Evolutionary conservation across 1,140 invertebrate genomes (phyloP).

Genomic region (Metaphire vulgaris): DNA sequence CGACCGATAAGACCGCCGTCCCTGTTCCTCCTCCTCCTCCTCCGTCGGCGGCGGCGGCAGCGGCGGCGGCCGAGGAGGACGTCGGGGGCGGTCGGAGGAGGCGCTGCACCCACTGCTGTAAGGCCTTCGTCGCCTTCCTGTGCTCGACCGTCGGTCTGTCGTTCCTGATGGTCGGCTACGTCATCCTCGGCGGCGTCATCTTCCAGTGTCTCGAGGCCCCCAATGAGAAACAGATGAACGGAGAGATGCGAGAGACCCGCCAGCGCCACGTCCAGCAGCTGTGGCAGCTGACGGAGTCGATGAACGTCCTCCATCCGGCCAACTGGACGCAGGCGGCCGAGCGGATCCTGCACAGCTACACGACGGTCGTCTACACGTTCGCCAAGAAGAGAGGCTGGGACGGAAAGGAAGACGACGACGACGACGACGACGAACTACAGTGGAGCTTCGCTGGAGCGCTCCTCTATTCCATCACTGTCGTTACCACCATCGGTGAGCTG

Average conservation of each 20-base stretch:
- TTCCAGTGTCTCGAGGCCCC: slow-evolving; percentile 77
- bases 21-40: no score
- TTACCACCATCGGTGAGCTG: slow-evolving; percentile 76
- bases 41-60: no score
- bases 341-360: slow-evolving; percentile 25
- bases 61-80: neutral
- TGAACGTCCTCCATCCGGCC: slow-evolving; percentile 27
- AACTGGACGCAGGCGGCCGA: slow-evolving; percentile 19
- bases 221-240: slow-evolving; percentile 48
- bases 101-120: slow-evolving; percentile 52
- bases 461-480: slow-evolving; percentile 72
- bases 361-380: slow-evolving; percentile 16
- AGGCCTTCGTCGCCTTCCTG: slow-evolving; percentile 77
- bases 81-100: neutral
- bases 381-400: slow-evolving; percentile 51
- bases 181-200: slow-evolving; percentile 80
- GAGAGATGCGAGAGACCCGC: slow-evolving; percentile 3
- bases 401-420: no score
- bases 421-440: slow-evolving; percentile 47
- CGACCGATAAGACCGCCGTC: no score
- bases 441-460: slow-evolving; percentile 75
- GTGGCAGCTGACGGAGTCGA: slow-evolving; percentile 23
- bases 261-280: slow-evolving; percentile 23
- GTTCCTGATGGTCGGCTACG: slow-evolving; percentile 81
- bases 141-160: slow-evolving; percentile 89